Evolutionary conservation across 2,888 invertebrate genomes (phyloP), one percentile per base, ranked within the genome.

Genomic region (Nomada fucata): DNA sequence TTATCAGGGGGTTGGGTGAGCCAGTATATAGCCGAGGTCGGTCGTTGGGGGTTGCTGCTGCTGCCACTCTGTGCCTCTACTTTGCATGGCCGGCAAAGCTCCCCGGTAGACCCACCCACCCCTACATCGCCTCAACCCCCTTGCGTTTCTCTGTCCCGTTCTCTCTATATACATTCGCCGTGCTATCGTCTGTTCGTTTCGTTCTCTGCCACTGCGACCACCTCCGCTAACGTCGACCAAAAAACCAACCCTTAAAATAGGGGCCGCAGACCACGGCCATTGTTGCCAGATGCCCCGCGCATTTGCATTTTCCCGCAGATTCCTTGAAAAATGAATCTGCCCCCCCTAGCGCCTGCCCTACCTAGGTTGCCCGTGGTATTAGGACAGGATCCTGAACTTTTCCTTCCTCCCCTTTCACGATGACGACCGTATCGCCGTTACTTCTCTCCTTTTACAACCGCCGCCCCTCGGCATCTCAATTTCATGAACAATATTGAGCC

Each of bases 211-310:
- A 7, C 71, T 60, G 73, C 23, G 80, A 70, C 79, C 75, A 59
- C 72, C 84, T 74, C 50, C 26, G n/a, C 74, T 60, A 59, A 13
- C 74, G 60, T 76, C 89, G 89, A 89, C 90, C 90, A 90, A 90
- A 92, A 92, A 91, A 92, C 91, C 93, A 92, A 92, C 92, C 93
- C 93, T 93, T 93, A 92, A 93, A 93, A 93, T 92, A 93, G 92
- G 93, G 93, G 92, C 91, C 86, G 83, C 87, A 92, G 91, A 92
- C 91, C 91, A 91, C 92, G 93, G 93, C 93, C 93, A 93, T 93
- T 93, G 93, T 93, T 93, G 93, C 93, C 93, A 93, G 93, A 93
- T 93, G 93, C 93, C 93, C 92, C 90, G 91, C 90, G 88, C 91
- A 92, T 93, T 92, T 93, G 92, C 93, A 93, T 93, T 93, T 93